Percentiles rank a stretch among this genome's conserved stretches.
Evolutionary conservation across 2,113 vertebrate species (phyloP).

Genomic region (Thunnus thynnus): DNA sequence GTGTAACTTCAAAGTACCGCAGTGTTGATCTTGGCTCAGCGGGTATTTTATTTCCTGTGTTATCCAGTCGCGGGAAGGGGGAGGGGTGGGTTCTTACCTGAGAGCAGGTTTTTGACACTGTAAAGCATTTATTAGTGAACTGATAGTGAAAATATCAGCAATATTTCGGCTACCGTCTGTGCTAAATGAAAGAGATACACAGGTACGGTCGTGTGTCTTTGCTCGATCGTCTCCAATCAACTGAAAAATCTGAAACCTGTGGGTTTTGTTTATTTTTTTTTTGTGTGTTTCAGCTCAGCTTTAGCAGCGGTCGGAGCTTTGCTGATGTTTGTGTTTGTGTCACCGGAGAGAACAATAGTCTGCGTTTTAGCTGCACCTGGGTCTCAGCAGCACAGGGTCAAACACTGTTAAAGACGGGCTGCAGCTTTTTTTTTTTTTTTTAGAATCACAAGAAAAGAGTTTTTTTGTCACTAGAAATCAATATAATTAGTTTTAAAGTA

Average conservation of each 20-base stretch:
- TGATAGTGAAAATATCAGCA: neutral
- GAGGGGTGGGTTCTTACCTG: neutral
- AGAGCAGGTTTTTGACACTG: neutral
- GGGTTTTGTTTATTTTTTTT: neutral
- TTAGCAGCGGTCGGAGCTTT: neutral
- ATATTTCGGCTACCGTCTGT: neutral
- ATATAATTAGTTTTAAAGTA: constrained; percentile 10
- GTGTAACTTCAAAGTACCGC: constrained; percentile 20
- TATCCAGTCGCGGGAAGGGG: too few relatives aligned
- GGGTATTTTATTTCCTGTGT: neutral
- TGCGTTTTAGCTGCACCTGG: constrained; percentile 33
- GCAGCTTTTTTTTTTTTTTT: too few relatives aligned
- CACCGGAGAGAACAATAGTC: constrained; percentile 6
- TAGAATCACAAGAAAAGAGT: too few relatives aligned
- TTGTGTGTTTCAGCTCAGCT: neutral
- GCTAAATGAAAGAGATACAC: neutral
- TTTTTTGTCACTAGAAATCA: constrained; percentile 4
- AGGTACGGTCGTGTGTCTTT: neutral
- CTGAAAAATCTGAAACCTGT: neutral
- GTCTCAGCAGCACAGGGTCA: neutral
- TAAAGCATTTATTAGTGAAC: too few relatives aligned
- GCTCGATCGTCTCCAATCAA: neutral
- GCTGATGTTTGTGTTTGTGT: constrained; percentile 35
- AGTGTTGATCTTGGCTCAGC: constrained; percentile 11
- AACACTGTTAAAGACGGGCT: neutral